phyloP scores from a whole-genome alignment of 2,888 invertebrate species.

The Pollenia griseotomentosa region DNA sequence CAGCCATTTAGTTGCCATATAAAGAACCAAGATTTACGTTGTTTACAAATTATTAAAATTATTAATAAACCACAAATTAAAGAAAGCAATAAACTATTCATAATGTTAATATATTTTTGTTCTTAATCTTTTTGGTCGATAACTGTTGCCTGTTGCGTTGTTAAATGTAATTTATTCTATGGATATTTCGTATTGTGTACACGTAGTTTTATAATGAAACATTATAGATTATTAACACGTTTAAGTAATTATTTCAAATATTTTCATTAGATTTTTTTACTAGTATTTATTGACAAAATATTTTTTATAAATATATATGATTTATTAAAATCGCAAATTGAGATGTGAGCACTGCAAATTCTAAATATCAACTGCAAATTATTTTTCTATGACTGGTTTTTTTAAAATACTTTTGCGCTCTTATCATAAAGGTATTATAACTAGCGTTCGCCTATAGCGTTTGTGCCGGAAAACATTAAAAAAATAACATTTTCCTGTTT shows the following conservation, averaged over 20 bases:
- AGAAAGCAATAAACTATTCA: conserved; percentile 51
- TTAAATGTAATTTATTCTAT: background rate
- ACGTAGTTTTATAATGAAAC: conserved; percentile 11
- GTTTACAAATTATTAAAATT: conserved; percentile 72
- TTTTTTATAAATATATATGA: background rate
- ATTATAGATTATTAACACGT: conserved; percentile 45
- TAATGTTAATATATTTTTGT: conserved; percentile 4
- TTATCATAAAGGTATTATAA: too few species aligned
- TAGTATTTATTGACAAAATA: background rate
- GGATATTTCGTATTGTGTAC: background rate
- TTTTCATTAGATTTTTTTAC: conserved; percentile 15
- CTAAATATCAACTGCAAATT: conserved; percentile 19
- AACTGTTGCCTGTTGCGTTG: background rate
- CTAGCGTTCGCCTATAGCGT: too few species aligned
- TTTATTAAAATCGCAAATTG: background rate
- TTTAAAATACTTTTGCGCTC: background rate
- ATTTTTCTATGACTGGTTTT: conserved; percentile 12
- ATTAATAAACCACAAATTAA: conserved; percentile 55
- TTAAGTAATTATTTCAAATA: conserved; percentile 36
- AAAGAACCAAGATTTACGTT: conserved; percentile 80
- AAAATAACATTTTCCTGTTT: too few species aligned
- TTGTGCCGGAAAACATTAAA: too few species aligned
- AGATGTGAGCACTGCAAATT: conserved; percentile 31
- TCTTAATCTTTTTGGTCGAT: background rate
- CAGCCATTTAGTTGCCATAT: conserved; percentile 82